Base-by-base conservation (phyloP, 2,113 vertebrate genomes). In the Chrysochloris asiatica region DNA sequence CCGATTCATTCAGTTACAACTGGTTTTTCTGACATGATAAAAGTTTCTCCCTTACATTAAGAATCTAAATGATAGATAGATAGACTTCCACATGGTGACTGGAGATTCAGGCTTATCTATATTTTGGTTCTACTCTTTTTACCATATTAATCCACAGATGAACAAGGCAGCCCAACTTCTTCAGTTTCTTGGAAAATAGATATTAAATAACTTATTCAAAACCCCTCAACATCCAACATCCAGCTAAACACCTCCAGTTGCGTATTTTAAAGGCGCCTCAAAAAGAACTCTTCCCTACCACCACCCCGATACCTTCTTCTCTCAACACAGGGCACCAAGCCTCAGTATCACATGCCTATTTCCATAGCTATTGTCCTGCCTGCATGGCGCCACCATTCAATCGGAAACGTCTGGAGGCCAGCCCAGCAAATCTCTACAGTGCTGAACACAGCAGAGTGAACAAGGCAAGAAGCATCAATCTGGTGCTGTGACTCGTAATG, bases 321-420 rank as follows among this genome's bases (percentile, higher is more conserved):
- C 17, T 52, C 33, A 11, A 8, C 36, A 17, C 1, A 8, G 26
- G 63, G 8, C 2, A 77, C 41, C 33, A 50, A 38, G 48, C 24
- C 38, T 28, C 8, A 8, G 30, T 21, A 10, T 69, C 24, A 11
- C 41, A 26, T 3, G 43, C 5, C 1, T 0, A n/a, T 0, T 0
- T 2, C 33, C 72, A 4, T 4, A 43, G 69, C 17, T 26, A 4
- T 28, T 21, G 28, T 41, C 41, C 56, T 9, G 65, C 78, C 69
- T 28, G 6, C 50, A 2, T 2, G 1, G 67, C 45, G 63, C 8
- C 36, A 22, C 0, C 0, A 52, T 11, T n/a, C 4, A 12, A 0
- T 54, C 0, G 13, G 2, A 1, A 41, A 16, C 12, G 8, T 16
- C 38, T 47, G 1, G 48, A 21, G 45, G 28, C 13, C 77, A 36